Conservation (phyloP, 2,888 invertebrate genomes). For the Oscheius sp. region DNA sequence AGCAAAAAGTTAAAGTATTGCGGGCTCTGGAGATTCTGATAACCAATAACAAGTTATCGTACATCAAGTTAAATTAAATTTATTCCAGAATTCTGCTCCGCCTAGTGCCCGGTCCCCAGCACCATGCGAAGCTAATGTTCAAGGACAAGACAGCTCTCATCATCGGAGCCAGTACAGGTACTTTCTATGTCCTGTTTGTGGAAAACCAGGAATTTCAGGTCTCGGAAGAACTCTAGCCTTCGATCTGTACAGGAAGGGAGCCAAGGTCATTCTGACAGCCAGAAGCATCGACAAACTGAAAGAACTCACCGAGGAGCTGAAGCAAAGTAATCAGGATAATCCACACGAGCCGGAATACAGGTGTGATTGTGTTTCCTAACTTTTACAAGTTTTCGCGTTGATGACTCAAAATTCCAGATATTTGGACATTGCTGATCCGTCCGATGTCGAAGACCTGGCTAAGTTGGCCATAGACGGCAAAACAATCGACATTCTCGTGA, state of each 20-base stretch:
- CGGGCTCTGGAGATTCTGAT: no score
- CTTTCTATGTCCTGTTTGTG: neutral
- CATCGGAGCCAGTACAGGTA: constrained; percentile 67
- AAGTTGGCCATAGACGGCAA: constrained; percentile 53
- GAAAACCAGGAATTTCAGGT: constrained; percentile 24
- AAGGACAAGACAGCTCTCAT: constrained; percentile 68
- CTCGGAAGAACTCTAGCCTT: constrained; percentile 65
- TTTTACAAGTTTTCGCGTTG: no score
- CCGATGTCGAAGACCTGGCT: constrained; percentile 54
- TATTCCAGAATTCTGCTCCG: constrained; percentile 43
- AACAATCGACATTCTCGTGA: constrained; percentile 69
- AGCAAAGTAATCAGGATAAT: constrained; percentile 46
- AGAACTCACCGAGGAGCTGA: constrained; percentile 65
- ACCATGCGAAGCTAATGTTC: constrained; percentile 53
- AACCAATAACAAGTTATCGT: no score
- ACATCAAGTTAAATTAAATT: neutral
- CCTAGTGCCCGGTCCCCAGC: constrained; percentile 66
- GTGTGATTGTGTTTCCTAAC: constrained; percentile 30
- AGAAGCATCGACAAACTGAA: constrained; percentile 68
- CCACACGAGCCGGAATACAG: constrained; percentile 64
- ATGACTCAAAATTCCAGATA: constrained; percentile 51
- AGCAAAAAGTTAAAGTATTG: no score
- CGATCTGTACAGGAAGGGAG: constrained; percentile 63
- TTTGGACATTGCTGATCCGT: constrained; percentile 65
- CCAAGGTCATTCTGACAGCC: constrained; percentile 67